Evolutionary conservation across 2,797 vertebrate genomes (phyloP).

Genomic region (Ctenopoma multispine): DNA sequence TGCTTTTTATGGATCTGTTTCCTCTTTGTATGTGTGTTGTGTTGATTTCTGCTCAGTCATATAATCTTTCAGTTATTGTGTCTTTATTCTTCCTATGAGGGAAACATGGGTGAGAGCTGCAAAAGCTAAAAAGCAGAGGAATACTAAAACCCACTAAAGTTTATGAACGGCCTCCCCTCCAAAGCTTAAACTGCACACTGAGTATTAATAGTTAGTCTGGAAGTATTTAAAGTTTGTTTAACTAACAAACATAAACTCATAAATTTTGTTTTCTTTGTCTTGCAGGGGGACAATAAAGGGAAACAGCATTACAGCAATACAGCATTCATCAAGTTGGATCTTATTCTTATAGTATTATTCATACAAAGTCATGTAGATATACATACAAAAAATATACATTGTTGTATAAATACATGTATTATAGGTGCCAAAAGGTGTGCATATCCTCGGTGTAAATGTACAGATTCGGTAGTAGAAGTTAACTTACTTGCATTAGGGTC

Average conservation of each 20-base stretch:
- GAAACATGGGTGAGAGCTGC: constrained; percentile 25
- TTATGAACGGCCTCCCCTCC: constrained; percentile 11
- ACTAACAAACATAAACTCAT: constrained; percentile 13
- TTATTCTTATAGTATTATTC: neutral
- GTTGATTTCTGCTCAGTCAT: constrained; percentile 17
- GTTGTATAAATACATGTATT: no score
- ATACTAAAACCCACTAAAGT: constrained; percentile 7
- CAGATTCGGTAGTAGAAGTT: no score
- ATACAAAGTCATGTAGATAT: neutral
- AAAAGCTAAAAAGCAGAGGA: constrained; percentile 5
- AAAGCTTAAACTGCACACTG: constrained; percentile 21
- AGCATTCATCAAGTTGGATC: constrained; percentile 12
- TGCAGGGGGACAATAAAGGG: neutral
- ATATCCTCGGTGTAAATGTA: no score
- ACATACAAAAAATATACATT: no score
- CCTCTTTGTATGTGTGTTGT: constrained; percentile 5
- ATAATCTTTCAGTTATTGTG: constrained; percentile 27
- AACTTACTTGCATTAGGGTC: no score
- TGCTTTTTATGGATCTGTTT: constrained; percentile 29
- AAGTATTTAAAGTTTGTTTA: constrained; percentile 46
- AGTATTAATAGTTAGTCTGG: constrained; percentile 38
- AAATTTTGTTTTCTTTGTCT: constrained; percentile 15
- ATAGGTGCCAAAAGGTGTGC: no score
- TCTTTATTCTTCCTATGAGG: constrained; percentile 32
- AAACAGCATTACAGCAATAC: no score